Evolutionary conservation across 2,888 invertebrate genomes (phyloP), one percentile per base, ranked within the genome.

Genomic region (Amphipoea lucens): DNA sequence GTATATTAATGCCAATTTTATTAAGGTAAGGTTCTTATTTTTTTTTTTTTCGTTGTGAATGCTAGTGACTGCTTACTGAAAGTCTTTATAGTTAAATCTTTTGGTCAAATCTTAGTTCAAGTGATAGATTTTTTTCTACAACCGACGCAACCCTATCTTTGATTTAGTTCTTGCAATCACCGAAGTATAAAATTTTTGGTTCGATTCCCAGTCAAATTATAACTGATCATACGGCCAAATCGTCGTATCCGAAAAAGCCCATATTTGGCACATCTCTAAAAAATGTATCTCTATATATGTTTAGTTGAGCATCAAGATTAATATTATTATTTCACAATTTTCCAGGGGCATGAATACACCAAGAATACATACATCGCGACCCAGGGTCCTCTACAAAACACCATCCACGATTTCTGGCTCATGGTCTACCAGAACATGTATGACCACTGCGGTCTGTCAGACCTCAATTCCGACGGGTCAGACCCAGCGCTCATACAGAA

Each of bases 1-100:
- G 81, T 99, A 99, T 93, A 99, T 99, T 79, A 99, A 99, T 96
- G 99, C 99, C 89, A 99, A 99, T 97, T 99, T 98, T 94, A 98
- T 99, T 89, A 98, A 98, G 97, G 99, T 99, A 92, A 95, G 92
- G 0, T 40, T 42, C 5, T 17, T 65, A 48, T 45, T 42, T 12
- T 66, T 23, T 17, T n/a, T 69, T 66, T 68, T 20, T 29, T 45
- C n/a, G 9, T 2, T 29, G 11, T 48, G 6, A 20, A 20, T 48
- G 4, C 11, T 45, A 29, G 11, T 0, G 29, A 29, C 6, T 29
- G 12, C 0, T 48, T 11, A 6, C 17, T 20, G 20, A 63, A 73
- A 36, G 60, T n/a, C n/a, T n/a, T 11, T 71, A 6, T 20, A 29
- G 0, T 62, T 29, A 23, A 63, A 3, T 63, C 0, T 29, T 57